Evolutionary conservation across 2,888 invertebrate species (phyloP).

Genomic region (Monopis laevigella): DNA sequence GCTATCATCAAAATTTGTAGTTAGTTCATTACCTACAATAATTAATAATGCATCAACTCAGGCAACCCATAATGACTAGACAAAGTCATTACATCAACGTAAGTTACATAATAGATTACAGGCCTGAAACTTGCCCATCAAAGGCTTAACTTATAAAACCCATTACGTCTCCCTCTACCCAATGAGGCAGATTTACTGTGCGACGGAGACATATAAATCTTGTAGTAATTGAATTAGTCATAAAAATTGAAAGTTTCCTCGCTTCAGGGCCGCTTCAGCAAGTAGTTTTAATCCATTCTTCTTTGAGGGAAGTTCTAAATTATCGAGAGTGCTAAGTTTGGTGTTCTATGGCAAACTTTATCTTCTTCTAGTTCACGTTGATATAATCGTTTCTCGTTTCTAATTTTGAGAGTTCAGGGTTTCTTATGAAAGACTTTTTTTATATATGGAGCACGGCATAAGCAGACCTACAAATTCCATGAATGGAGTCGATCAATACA

Average conservation of each 20-base stretch:
- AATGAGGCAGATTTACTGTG: constrained; percentile 32
- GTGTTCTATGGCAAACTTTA: constrained; percentile 42
- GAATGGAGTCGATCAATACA: no score
- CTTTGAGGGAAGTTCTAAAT: constrained; percentile 61
- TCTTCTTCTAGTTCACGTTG: constrained; percentile 33
- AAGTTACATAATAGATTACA: constrained; percentile 2
- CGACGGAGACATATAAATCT: constrained; percentile 50
- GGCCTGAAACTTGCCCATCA: constrained; percentile 33
- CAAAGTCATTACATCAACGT: no score
- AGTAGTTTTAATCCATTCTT: constrained; percentile 63
- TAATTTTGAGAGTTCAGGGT: no score
- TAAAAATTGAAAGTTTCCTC: constrained; percentile 62
- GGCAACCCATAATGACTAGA: no score
- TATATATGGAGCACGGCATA: no score
- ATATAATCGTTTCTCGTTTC: constrained; percentile 38
- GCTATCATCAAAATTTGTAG: no score
- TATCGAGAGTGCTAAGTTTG: constrained; percentile 64
- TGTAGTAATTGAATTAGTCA: constrained; percentile 59
- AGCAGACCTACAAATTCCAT: no score
- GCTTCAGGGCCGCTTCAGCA: constrained; percentile 46
- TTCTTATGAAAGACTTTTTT: no score
- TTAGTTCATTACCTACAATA: no score
- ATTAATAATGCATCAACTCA: no score
- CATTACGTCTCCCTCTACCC: constrained; percentile 31
- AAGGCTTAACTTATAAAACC: constrained; percentile 29